phyloP scores from a whole-genome alignment of 2,888 invertebrate species.

The Perizoma flavofasciatum region DNA sequence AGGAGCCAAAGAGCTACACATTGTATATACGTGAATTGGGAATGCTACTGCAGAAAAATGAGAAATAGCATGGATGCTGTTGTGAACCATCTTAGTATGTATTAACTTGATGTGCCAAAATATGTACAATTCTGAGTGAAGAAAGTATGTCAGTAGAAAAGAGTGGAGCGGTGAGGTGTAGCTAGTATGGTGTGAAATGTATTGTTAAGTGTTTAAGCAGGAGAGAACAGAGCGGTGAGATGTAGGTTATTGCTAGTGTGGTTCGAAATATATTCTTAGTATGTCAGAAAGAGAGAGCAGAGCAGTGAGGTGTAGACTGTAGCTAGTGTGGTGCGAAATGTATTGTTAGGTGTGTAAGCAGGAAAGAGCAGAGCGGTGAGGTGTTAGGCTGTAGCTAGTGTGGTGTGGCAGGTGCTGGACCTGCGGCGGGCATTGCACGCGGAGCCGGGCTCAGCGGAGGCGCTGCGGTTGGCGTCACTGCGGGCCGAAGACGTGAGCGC shows the following conservation, averaged over 20 bases:
- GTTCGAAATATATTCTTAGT: constrained; percentile 24
- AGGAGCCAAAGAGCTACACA: no score
- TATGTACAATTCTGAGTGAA: no score
- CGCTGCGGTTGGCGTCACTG: constrained; percentile 81
- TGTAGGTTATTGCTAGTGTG: constrained; percentile 45
- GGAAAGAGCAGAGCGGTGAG: constrained; percentile 26
- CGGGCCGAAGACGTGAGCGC: constrained; percentile 82
- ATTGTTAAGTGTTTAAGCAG: constrained; percentile 1
- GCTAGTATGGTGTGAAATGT: not conserved
- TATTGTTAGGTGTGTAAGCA: constrained; percentile 1
- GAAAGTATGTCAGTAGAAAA: no score
- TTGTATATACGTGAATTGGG: no score
- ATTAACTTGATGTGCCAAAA: no score
- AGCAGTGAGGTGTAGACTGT: not conserved
- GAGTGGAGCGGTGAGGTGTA: not conserved
- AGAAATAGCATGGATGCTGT: no score
- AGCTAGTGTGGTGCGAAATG: not conserved
- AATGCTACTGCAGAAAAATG: no score
- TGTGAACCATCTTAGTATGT: no score
- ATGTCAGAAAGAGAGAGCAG: no score
- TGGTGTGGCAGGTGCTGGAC: constrained; percentile 89
- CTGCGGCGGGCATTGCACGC: constrained; percentile 92
- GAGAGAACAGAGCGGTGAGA: constrained; percentile 30
- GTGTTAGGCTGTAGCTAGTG: constrained; percentile 42
- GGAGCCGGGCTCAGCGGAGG: constrained; percentile 84